Evolutionary conservation across 2,113 vertebrate species (phyloP), one percentile per base, ranked within the genome.

Genomic region (Coreoperca whiteheadi): DNA sequence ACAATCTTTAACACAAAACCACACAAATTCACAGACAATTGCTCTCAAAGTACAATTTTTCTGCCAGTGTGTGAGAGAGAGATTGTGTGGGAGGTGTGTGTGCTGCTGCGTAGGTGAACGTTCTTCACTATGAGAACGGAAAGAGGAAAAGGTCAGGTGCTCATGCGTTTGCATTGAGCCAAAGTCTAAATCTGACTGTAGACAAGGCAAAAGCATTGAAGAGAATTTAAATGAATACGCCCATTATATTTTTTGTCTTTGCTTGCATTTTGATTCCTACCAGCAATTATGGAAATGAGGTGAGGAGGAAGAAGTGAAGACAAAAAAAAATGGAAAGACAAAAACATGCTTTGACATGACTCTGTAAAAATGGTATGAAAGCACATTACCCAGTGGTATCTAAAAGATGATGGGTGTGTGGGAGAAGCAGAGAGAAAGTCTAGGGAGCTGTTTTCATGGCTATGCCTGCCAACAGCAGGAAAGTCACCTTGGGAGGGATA

Each of bases 401-500:
- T 63, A 23, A 83, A 74, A 60, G 51, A 76, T 83, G 73, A 83
- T 43, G 64, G 25, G 54, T 79, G 77, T 82, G 88, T 90, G 82
- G 84, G 85, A 79, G 88, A 72, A 46, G 80, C 65, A 80, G 76
- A 66, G 66, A 61, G 50, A 7, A 59, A 63, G 72, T 75, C 54
- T 11, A n/a, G 69, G 65, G 57, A 87, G 70, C 30, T 57, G 77
- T 68, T 84, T 77, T 85, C 72, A 60, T 50, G 50, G 79, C 83
- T 89, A 57, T 88, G 88, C 88, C 89, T 90, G 86, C 88, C 89
- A 91, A 85, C 89, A 93, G 89, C 84, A 88, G 63, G 81, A 74
- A 77, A 92, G 91, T 94, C 90, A 93, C 91, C 92, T 94, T 94
- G 93, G 88, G 85, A 87, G 53, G 53, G 79, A 91, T 67, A 37